These are phyloP conservation scores for Watsonalla cultraria DNA, from an alignment of 2,888 invertebrate genomes.

Conservation along the genomic window DNA sequence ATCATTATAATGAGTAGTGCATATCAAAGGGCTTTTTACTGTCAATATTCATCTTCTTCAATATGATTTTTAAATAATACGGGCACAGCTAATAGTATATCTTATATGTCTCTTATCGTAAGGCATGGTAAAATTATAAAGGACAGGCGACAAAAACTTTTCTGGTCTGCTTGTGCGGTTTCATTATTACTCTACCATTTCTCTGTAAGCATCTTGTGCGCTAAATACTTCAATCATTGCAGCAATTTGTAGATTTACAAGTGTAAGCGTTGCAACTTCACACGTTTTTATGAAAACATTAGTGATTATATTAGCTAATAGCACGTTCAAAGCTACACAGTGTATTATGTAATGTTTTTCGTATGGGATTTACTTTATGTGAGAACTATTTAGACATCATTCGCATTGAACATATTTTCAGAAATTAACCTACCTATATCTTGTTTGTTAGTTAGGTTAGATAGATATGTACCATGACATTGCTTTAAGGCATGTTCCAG, in stretches of 20 bases:
- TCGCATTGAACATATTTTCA: too few species aligned
- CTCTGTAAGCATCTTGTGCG: not conserved
- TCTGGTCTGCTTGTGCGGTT: not conserved
- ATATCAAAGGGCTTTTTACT: too few species aligned
- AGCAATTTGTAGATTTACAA: not conserved
- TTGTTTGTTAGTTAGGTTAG: too few species aligned
- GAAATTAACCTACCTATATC: too few species aligned
- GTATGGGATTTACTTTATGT: not conserved
- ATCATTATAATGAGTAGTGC: too few species aligned
- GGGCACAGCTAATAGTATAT: too few species aligned
- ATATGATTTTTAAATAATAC: too few species aligned
- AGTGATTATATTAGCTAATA: not conserved
- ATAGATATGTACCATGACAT: too few species aligned
- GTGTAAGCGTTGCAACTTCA: not conserved
- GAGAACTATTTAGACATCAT: not conserved
- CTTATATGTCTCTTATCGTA: too few species aligned
- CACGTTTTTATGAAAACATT: not conserved
- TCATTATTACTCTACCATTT: not conserved
- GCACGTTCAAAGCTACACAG: not conserved
- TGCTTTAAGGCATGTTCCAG: too few species aligned
- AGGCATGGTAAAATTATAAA: not conserved
- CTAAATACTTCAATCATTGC: not conserved
- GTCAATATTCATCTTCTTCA: too few species aligned
- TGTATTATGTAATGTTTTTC: not conserved
- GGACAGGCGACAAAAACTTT: not conserved